These are phyloP conservation scores for Zelostemma sp. DNA, from an alignment of 1,140 invertebrate genomes.

Conservation along the genomic window DNA sequence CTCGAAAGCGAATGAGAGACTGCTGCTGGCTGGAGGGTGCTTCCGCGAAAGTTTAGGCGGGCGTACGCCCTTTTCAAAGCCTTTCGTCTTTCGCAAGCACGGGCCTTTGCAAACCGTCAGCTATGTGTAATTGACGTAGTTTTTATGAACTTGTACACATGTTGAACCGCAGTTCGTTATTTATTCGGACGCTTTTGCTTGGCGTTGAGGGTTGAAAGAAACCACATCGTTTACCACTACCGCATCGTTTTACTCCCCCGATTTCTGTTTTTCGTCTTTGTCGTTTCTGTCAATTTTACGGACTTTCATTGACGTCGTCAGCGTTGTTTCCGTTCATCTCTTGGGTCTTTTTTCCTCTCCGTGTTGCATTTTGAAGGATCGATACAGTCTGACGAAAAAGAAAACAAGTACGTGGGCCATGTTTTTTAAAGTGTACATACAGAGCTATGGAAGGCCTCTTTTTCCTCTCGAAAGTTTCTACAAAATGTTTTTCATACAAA, in stretches of 20 bases:
- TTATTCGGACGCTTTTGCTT: slow-evolving; percentile 58
- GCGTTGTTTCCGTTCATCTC: slow-evolving; percentile 24
- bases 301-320: slow-evolving; percentile 47
- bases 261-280: slow-evolving; percentile 9
- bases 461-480: too few species aligned
- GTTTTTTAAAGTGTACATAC: too few species aligned
- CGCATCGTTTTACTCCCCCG: slow-evolving; percentile 50
- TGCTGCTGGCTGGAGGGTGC: slow-evolving; percentile 34
- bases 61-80: slow-evolving; percentile 28
- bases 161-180: slow-evolving; percentile 58
- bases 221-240: slow-evolving; percentile 65
- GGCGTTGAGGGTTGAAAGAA: slow-evolving; percentile 59
- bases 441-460: too few species aligned
- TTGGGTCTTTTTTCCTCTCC: slow-evolving; percentile 21
- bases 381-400: slow-evolving; percentile 51
- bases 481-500: too few species aligned
- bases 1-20: slow-evolving; percentile 39
- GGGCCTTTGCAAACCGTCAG: slow-evolving; percentile 47
- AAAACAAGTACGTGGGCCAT: slow-evolving; percentile 13
- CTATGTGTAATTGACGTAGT: slow-evolving; percentile 63
- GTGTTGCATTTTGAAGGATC: slow-evolving; percentile 51
- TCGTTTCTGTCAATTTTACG: slow-evolving; percentile 35
- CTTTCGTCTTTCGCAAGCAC: slow-evolving; percentile 53
- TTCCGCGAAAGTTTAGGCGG: slow-evolving; percentile 45
- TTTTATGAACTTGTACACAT: slow-evolving; percentile 63